Percentiles rank a stretch among this genome's conserved stretches.
phyloP scores from a whole-genome alignment of 1,140 invertebrate genomes.

The Archivesica marissinica region DNA sequence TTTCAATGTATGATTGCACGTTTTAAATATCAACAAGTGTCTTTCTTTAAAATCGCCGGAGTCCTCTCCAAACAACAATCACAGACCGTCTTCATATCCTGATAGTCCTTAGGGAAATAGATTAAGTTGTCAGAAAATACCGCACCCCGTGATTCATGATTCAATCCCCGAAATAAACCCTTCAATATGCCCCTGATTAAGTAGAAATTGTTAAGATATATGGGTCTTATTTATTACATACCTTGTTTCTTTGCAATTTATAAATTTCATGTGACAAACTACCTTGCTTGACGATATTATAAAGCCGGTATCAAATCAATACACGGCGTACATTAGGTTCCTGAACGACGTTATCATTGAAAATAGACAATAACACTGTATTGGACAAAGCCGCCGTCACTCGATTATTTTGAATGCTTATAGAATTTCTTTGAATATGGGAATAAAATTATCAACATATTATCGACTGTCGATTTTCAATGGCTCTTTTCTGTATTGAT shows the following conservation, averaged over 20 bases:
- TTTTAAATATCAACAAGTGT: slow-evolving; percentile 23
- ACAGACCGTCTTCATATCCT: not conserved
- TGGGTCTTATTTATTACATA: slow-evolving; percentile 50
- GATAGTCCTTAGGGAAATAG: slow-evolving; percentile 39
- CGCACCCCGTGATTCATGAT: slow-evolving; percentile 55
- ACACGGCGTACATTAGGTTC: not conserved
- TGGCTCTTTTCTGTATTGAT: slow-evolving; percentile 43
- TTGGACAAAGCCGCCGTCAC: slow-evolving; percentile 37
- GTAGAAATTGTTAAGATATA: slow-evolving; percentile 58
- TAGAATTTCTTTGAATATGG: slow-evolving; percentile 60
- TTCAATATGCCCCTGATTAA: slow-evolving; percentile 50
- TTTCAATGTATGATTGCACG: not conserved
- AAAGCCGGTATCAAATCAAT: slow-evolving; percentile 57
- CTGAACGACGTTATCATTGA: slow-evolving; percentile 51
- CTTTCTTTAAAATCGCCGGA: slow-evolving; percentile 11
- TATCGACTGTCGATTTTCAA: slow-evolving; percentile 53
- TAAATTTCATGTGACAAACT: slow-evolving; percentile 64
- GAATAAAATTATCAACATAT: slow-evolving; percentile 64
- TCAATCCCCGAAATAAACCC: slow-evolving; percentile 56
- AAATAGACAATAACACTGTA: slow-evolving; percentile 32
- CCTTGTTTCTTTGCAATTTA: slow-evolving; percentile 63
- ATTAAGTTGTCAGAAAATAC: slow-evolving; percentile 55
- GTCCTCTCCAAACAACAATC: slow-evolving; percentile 33
- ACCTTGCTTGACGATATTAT: slow-evolving; percentile 34
- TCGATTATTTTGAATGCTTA: slow-evolving; percentile 51